These are phyloP conservation scores for Nasonia giraulti DNA, from an alignment of 1,140 invertebrate species.

Conservation along the genomic window DNA sequence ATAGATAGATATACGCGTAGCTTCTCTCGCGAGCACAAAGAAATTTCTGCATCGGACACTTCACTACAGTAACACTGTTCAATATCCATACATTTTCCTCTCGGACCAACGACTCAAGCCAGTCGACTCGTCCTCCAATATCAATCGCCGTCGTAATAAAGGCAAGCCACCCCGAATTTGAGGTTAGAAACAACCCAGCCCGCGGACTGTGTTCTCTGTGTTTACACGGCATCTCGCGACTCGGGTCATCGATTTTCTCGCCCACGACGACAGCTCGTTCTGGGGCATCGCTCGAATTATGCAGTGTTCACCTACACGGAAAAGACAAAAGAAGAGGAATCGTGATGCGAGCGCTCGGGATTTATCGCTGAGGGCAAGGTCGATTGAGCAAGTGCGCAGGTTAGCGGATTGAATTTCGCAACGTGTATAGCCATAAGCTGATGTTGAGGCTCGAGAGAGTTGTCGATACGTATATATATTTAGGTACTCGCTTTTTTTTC, in stretches of 20 bases:
- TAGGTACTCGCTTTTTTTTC: background rate
- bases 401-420: constrained; percentile 1
- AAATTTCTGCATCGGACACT: background rate
- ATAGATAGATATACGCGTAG: no score
- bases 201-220: no score
- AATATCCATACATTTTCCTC: background rate
- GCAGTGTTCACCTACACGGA: background rate
- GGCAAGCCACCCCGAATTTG: background rate
- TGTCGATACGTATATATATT: no score
- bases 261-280: no score
- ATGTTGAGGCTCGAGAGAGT: no score
- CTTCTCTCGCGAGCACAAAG: background rate
- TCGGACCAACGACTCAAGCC: background rate
- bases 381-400: background rate
- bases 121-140: background rate
- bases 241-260: background rate
- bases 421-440: background rate
- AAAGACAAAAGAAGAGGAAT: background rate
- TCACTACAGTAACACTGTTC: no score
- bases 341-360: no score
- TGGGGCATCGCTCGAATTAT: background rate
- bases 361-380: constrained; percentile 9
- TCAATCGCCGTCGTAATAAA: background rate
- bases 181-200: constrained; percentile 17
- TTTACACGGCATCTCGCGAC: background rate